phyloP scores from a whole-genome alignment of 2,888 invertebrate species.

The Orthosia cruda region DNA sequence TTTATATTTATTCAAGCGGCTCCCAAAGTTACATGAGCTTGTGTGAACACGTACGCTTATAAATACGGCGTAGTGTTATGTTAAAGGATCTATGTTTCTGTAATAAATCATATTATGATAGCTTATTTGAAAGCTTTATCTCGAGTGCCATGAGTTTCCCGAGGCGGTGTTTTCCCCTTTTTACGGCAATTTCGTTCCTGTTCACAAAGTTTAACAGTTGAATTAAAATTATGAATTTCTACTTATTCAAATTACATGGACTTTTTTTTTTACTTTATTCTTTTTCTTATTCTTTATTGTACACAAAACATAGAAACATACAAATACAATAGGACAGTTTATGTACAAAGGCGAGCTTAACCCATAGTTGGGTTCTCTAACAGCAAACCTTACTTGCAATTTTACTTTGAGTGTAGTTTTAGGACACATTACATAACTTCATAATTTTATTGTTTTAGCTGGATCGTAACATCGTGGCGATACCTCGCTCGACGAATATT shows the following conservation, averaged over 20 bases:
- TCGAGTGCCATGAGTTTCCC: slow-evolving; percentile 32
- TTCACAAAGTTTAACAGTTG: slow-evolving; percentile 12
- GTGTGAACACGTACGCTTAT: slow-evolving; percentile 39
- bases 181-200: slow-evolving; percentile 12
- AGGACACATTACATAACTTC: neutral
- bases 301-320: no score
- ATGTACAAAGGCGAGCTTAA: no score
- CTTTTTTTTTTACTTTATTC: slow-evolving; percentile 3
- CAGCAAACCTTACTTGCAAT: no score
- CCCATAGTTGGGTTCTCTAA: no score
- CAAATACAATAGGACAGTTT: no score
- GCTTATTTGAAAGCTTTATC: slow-evolving; percentile 51
- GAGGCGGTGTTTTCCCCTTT: slow-evolving; percentile 23
- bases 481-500: slow-evolving; percentile 92
- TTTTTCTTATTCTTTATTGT: no score
- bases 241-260: slow-evolving; percentile 22
- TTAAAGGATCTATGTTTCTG: slow-evolving; percentile 33
- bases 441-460: slow-evolving; percentile 81
- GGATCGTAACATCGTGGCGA: slow-evolving; percentile 91
- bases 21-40: slow-evolving; percentile 46
- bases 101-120: slow-evolving; percentile 50
- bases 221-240: slow-evolving; percentile 30
- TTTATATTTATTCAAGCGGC: slow-evolving; percentile 65
- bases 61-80: slow-evolving; percentile 33
- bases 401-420: neutral